Evolutionary conservation across 2,113 vertebrate genomes (phyloP), one percentile per base, ranked within the genome.

Genomic region (Callipepla californica): DNA sequence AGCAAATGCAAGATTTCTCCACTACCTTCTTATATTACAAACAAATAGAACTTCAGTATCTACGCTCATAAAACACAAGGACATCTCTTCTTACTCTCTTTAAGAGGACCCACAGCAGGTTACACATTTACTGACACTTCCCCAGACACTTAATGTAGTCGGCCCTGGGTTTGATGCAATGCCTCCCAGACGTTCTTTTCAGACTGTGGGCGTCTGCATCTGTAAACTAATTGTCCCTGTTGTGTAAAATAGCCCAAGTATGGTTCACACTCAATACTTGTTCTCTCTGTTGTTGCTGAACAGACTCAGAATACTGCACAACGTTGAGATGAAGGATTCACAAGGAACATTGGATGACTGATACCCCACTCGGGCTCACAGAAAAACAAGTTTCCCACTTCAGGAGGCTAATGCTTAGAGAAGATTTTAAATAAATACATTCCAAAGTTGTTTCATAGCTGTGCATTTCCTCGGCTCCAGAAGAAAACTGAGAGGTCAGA

Each of bases 361-460:
- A 28, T 23, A 89, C 70, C 75, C 72, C 57, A 51, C 18, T 45
- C 65, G 17, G 65, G 13, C 23, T 61, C 73, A 84, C 61, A 87
- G 57, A 40, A 87, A 94, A 92, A 92, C 51, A 80, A 80, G 61
- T 75, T 83, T 61, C 55, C 40, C 61, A 58, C 48, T 26, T 75
- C 72, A 47, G 38, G 42, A 82, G 25, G 13, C 28, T 74, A 80
- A 8, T 83, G 12, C 50, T 74, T 45, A 20, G 22, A 75, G 58
- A 63, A 80, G 16, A 65, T 25, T 76, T 91, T 85, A 91, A 93
- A 67, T 61, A 85, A 79, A 91, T 40, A 78, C n/a, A 75, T 36
- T 44, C 72, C 26, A 40, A 92, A 92, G 85, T 59, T 85, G 82
- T 75, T 94, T 92, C 70, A 87, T 72, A 83, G 57, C 63, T 85